Conservation (phyloP, 2,797 vertebrate species). For the Lophotriccus pileatus region DNA sequence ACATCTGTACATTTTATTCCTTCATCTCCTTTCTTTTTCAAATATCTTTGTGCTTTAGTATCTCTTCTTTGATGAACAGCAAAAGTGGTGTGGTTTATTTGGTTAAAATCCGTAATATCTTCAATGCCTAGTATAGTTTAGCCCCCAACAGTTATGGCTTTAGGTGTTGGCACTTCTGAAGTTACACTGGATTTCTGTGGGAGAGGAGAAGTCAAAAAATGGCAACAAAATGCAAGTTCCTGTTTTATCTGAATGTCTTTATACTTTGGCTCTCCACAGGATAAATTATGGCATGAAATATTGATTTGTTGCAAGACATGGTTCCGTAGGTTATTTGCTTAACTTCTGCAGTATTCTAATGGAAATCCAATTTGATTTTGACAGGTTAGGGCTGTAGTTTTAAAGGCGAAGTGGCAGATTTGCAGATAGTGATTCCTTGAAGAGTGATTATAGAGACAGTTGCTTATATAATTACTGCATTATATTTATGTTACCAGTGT, state of each 20-base stretch:
- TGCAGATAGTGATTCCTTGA: background rate
- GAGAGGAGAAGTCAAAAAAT: background rate
- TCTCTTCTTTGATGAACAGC: background rate
- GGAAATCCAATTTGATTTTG: constrained; percentile 43
- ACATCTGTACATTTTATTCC: background rate
- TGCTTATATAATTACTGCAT: constrained; percentile 17
- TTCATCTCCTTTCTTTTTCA: background rate
- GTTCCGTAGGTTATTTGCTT: background rate
- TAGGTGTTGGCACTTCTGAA: background rate
- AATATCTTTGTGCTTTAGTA: background rate
- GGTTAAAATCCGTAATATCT: background rate
- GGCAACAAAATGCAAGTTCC: background rate
- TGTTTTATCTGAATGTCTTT: background rate
- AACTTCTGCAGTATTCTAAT: constrained; percentile 15
- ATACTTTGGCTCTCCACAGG: background rate
- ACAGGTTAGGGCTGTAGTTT: background rate
- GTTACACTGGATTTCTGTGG: background rate
- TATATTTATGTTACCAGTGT: background rate
- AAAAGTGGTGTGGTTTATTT: background rate
- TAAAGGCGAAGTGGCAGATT: constrained; percentile 38
- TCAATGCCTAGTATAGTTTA: background rate
- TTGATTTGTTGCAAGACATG: constrained; percentile 1
- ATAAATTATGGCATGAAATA: background rate
- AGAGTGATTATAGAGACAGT: constrained; percentile 17
- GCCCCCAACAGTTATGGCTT: background rate